Percentiles rank a stretch among this genome's conserved stretches.
phyloP scores from a whole-genome alignment of 1,140 invertebrate genomes.

The Tetramorium simillimum region DNA sequence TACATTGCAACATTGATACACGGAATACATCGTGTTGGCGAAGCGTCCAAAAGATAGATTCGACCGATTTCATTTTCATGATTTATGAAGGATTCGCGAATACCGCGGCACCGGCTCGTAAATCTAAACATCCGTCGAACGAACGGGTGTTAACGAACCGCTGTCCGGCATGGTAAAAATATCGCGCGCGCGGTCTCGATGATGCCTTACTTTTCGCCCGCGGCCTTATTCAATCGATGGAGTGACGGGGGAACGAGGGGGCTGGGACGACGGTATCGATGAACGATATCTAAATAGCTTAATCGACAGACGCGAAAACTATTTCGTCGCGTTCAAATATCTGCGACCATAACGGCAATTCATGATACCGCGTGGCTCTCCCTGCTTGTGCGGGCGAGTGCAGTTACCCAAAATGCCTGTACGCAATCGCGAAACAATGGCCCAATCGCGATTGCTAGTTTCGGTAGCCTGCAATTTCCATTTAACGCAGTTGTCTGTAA shows the following conservation, averaged over 20 bases:
- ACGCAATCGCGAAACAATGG: slow-evolving; percentile 80
- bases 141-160: slow-evolving; percentile 66
- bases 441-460: slow-evolving; percentile 75
- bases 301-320: slow-evolving; percentile 67
- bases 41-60: slow-evolving; percentile 46
- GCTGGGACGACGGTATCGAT: slow-evolving; percentile 40
- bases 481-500: slow-evolving; percentile 80
- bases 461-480: slow-evolving; percentile 78
- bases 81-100: slow-evolving; percentile 50
- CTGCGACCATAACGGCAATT: slow-evolving; percentile 58
- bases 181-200: slow-evolving; percentile 38
- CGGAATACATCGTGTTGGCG: background rate
- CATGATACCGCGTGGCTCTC: slow-evolving; percentile 63
- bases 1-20: slow-evolving; percentile 1
- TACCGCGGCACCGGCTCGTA: slow-evolving; percentile 31
- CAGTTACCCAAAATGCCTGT: slow-evolving; percentile 74
- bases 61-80: slow-evolving; percentile 59
- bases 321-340: slow-evolving; percentile 64
- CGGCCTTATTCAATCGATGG: slow-evolving; percentile 31
- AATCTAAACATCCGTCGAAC: slow-evolving; percentile 46
- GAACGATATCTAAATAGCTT: slow-evolving; percentile 68
- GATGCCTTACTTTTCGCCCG: slow-evolving; percentile 28
- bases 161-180: slow-evolving; percentile 63
- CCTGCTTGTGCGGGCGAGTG: slow-evolving; percentile 21
- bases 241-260: background rate